Conservation (phyloP, 1,140 invertebrate species). For the Zaprionus gabonicus region DNA sequence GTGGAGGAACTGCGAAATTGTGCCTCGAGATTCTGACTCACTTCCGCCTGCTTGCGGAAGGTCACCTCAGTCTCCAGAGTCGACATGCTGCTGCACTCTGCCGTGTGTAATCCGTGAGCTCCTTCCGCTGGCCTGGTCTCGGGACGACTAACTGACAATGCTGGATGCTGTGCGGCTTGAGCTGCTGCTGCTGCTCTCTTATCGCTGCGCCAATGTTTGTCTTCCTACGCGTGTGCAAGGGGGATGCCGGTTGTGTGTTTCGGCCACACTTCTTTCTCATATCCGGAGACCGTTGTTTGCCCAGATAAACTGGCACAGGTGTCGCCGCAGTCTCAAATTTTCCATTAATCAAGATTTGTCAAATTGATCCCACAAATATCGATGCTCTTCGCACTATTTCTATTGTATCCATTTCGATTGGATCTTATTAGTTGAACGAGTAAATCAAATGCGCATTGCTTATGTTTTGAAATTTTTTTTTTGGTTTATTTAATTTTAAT, state of each 20-base stretch:
- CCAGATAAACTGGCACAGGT: slow-evolving; percentile 63
- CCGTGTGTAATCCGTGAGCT: slow-evolving; percentile 6
- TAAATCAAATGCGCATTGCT: slow-evolving; percentile 6
- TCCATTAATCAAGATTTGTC: slow-evolving; percentile 64
- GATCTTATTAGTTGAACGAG: not conserved
- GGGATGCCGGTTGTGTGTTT: slow-evolving; percentile 75
- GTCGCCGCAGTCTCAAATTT: slow-evolving; percentile 67
- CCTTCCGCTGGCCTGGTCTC: slow-evolving; percentile 9
- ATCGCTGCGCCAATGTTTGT: slow-evolving; percentile 58
- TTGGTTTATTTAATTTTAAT: slow-evolving; percentile 77
- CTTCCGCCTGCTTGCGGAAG: slow-evolving; percentile 73
- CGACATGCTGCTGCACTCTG: slow-evolving; percentile 56
- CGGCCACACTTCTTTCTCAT: slow-evolving; percentile 45
- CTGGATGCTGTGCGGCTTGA: slow-evolving; percentile 55
- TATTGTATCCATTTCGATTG: slow-evolving; percentile 7
- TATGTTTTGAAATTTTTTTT: slow-evolving; percentile 42
- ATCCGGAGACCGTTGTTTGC: slow-evolving; percentile 28
- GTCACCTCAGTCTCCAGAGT: slow-evolving; percentile 72
- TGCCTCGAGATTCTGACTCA: slow-evolving; percentile 62
- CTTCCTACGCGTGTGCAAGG: slow-evolving; percentile 40
- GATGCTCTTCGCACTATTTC: not conserved
- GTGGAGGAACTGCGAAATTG: slow-evolving; percentile 68
- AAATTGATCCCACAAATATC: slow-evolving; percentile 56
- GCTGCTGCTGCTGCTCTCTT: slow-evolving; percentile 53
- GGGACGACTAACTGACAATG: slow-evolving; percentile 36